Evolutionary conservation across 2,113 vertebrate genomes (phyloP).

Genomic region (Periophthalmus modestus): DNA sequence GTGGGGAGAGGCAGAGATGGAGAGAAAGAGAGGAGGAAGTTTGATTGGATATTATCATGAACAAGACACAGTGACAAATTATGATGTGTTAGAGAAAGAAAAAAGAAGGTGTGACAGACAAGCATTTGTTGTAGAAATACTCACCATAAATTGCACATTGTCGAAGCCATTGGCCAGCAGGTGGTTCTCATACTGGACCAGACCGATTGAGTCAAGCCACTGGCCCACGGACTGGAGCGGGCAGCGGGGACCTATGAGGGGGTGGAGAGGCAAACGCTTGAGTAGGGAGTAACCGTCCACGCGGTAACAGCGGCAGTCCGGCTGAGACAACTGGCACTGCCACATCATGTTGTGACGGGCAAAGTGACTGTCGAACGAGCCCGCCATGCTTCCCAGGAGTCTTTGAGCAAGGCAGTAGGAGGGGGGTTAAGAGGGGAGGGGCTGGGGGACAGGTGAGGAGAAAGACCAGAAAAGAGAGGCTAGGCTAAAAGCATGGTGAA

Average conservation of each 20-base stretch:
- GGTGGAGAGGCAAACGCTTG: slow-evolving; percentile 97
- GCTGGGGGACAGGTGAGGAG: slow-evolving; percentile 10
- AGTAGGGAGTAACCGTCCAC: slow-evolving; percentile 98
- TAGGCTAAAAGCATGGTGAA: slow-evolving; percentile 60
- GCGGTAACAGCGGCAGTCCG: slow-evolving; percentile 98
- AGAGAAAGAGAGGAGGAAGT: slow-evolving; percentile 22
- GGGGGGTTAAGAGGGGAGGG: slow-evolving; percentile 10
- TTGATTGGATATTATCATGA: background rate
- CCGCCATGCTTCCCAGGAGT: slow-evolving; percentile 88
- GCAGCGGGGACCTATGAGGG: slow-evolving; percentile 98
- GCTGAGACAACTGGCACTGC: slow-evolving; percentile 99
- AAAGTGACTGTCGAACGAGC: slow-evolving; percentile 98
- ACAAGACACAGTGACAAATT: background rate
- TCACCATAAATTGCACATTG: slow-evolving; percentile 98
- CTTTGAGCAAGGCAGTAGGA: slow-evolving; percentile 54
- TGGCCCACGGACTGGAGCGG: slow-evolving; percentile 96
- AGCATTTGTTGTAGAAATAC: slow-evolving; percentile 44
- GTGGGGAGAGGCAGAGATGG: slow-evolving; percentile 51
- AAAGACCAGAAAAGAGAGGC: slow-evolving; percentile 20
- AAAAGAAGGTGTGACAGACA: slow-evolving; percentile 3
- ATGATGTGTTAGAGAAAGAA: slow-evolving; percentile 8
- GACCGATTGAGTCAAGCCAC: slow-evolving; percentile 98
- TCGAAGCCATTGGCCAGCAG: slow-evolving; percentile 98
- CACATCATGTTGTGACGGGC: slow-evolving; percentile 94
- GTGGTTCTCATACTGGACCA: slow-evolving; percentile 99